Base-by-base conservation (phyloP, 2,113 vertebrate genomes). In the Pelecanus crispus region DNA sequence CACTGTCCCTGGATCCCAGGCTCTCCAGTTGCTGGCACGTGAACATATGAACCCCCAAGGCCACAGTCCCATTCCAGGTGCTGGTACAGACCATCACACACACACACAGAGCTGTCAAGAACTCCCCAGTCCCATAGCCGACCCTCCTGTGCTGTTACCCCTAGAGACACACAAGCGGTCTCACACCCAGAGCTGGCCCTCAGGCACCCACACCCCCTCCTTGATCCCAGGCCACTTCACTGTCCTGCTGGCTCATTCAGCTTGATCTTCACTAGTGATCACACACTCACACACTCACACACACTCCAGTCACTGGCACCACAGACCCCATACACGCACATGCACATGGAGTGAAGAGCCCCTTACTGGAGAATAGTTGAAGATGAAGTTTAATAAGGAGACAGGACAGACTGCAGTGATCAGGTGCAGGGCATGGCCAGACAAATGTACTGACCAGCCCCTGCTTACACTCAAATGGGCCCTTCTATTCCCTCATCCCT, bases 241-340 rank as follows among this genome's bases (percentile, higher is more conserved):
- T 19, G 44, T 88, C 66, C n/a, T 45, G 3, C 9, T 84, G 38
- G 5, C 11, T 63, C 0, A 0, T 63, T 67, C 38, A 67, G 9
- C 6, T 63, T 67, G 12, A 53, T 42, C 17, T 94, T 83, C 67
- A 16, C 21, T 25, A 21, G 5, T 73, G 17, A 52, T 58, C 53
- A 38, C 34, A 36, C 9, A 11, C 16, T n/a, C 0, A 0, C 31
- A 44, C 24, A n/a, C 7, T 10, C 3, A 2, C 11, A 32, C 24
- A 88, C 42, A 34, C 13, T 59, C 10, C 22, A 42, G 65, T 26
- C 12, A 11, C 71, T 56, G n/a, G 29, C 42, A 40, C 24, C 29
- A 25, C 29, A 59, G 44, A 58, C 5, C 19, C 29, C 22, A 22
- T 11, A 34, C 28, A 17, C 2, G 6, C 22, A 25, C 2, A 1